Evolutionary conservation across 1,140 invertebrate species (phyloP).

Genomic region (Adelges cooleyi): DNA sequence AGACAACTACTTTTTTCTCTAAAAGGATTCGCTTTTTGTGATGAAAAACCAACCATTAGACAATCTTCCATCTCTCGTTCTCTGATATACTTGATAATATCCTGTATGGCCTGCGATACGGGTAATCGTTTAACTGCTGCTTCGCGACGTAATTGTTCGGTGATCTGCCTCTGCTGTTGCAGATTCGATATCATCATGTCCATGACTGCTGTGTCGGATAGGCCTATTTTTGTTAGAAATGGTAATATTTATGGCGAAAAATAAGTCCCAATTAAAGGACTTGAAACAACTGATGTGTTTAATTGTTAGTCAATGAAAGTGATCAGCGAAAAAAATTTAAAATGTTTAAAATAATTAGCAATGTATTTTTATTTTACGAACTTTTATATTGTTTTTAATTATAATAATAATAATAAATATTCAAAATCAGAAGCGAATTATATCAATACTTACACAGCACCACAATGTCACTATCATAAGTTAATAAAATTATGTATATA

Average conservation of each 20-base stretch:
- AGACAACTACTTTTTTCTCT: conserved; percentile 88
- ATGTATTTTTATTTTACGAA: no score
- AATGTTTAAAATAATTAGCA: no score
- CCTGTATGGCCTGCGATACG: conserved; percentile 78
- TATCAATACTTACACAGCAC: no score
- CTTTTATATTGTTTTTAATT: no score
- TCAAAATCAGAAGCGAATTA: no score
- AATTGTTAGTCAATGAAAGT: no score
- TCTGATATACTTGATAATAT: conserved; percentile 84
- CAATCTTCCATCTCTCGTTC: conserved; percentile 91
- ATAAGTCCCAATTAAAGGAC: conserved; percentile 11
- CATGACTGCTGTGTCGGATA: conserved; percentile 72
- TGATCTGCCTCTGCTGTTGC: conserved; percentile 82
- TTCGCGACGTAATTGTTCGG: conserved; percentile 85
- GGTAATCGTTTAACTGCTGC: conserved; percentile 77
- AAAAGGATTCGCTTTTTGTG: conserved; percentile 94
- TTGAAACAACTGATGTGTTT: no score
- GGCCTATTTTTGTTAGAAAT: conserved; percentile 51
- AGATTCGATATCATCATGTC: conserved; percentile 81
- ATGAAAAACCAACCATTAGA: conserved; percentile 87
- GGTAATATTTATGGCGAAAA: conserved; percentile 19
- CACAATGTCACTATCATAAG: no score
- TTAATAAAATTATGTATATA: no score
- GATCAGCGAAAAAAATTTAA: no score
- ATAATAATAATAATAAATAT: no score